A percentile compares a stretch with the other conserved stretches of the same genome.
These are phyloP conservation scores for Chymomyza procnemis DNA, from an alignment of 2,888 invertebrate genomes.

Conservation along the genomic window DNA sequence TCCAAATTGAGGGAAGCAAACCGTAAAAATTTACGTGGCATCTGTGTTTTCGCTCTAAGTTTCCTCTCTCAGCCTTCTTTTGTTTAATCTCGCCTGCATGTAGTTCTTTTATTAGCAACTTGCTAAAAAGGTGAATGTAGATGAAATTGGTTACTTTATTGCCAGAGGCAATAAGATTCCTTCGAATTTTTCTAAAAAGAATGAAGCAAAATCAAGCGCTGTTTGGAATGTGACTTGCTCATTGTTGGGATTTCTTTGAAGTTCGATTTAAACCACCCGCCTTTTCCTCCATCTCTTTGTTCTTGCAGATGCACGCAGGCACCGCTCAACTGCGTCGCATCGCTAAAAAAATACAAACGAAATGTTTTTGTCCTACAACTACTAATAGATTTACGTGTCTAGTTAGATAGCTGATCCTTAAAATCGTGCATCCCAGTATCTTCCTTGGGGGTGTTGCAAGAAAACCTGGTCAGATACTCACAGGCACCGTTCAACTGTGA, in stretches of 20 bases:
- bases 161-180: background rate
- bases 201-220: background rate
- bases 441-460: conserved; percentile 34
- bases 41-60: background rate
- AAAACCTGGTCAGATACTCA: conserved; percentile 54
- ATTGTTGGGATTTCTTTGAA: background rate
- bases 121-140: conserved; percentile 44
- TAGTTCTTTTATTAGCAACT: conserved; percentile 16
- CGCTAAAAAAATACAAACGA: conserved; percentile 54
- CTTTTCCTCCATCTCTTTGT: background rate
- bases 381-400: conserved; percentile 18
- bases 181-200: background rate
- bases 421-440: conserved; percentile 11
- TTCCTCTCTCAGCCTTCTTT: background rate
- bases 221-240: background rate
- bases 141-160: background rate
- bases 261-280: background rate
- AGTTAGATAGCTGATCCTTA: background rate
- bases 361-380: conserved; percentile 15
- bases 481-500: conserved; percentile 71
- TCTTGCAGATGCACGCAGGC: conserved; percentile 36
- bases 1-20: conserved; percentile 1
- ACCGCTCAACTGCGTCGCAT: conserved; percentile 68
- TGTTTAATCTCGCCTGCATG: background rate
- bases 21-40: background rate